Evolutionary conservation across 2,797 vertebrate species (phyloP), one percentile per base, ranked within the genome.

Genomic region (Siniperca obscura): DNA sequence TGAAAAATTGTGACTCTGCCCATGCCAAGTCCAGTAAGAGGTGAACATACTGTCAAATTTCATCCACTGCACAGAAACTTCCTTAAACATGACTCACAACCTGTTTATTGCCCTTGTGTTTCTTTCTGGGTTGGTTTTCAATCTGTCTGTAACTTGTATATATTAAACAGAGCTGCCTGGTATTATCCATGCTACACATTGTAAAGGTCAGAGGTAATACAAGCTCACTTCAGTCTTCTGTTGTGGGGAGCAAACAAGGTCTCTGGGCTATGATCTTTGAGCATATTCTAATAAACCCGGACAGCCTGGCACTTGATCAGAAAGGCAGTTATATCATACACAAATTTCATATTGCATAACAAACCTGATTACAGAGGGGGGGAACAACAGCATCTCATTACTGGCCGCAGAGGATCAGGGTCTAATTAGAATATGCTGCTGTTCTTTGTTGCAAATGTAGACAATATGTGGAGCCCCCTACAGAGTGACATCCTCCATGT

Each of bases 401-500:
- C 75, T 67, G 86, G 67, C 83, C 76, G 21, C 88, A 85, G 72
- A 86, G 77, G 82, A 85, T 79, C 82, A 16, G 74, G 61, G 34
- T 80, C 59, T 83, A 86, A 88, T 87, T 80, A 86, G 76, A 89
- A 86, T 80, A 55, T 65, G 86, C 78, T 84, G 85, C 89, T 81
- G 80, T 83, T 85, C 83, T 79, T 77, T 89, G 67, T 74, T 50
- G 74, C 55, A 86, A 90, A 88, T 87, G 56, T 53, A 65, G 72
- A 80, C 85, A 90, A 80, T 84, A 84, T 90, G 90, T 80, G 85
- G 68, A 83, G 57, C 25, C 19, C 6, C 72, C 48, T 61, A 66
- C 69, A 70, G 67, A 70, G 72, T 38, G 67, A 77, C 81, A 84
- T 86, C 78, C 67, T 52, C 55, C 57, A 38, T 60, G 81, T 70